Evolutionary conservation across 2,113 vertebrate species (phyloP).

Genomic region (Atlantisia rogersi): DNA sequence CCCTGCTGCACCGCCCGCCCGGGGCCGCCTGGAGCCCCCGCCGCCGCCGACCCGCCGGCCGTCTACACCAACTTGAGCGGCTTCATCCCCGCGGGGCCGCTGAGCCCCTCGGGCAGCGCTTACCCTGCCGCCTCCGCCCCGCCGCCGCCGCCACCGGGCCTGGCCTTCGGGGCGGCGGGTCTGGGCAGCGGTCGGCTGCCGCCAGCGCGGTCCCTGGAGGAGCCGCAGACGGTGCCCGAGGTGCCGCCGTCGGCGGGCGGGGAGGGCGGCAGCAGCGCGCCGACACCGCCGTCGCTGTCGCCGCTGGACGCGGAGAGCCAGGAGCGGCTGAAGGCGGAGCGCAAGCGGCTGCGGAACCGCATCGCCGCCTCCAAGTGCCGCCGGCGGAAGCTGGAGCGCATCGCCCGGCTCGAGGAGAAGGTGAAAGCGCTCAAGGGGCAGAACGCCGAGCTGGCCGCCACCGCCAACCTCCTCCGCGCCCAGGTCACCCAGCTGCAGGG

Average conservation of each 20-base stretch:
- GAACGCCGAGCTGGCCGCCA: conserved; percentile 81
- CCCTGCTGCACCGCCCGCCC: conserved; percentile 59
- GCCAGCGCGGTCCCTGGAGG: conserved; percentile 61
- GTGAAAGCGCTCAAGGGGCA: conserved; percentile 81
- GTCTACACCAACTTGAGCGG: conserved; percentile 77
- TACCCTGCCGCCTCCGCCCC: neutral
- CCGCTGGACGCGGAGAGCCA: conserved; percentile 80
- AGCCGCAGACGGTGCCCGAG: conserved; percentile 78
- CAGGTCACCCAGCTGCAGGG: conserved; percentile 82
- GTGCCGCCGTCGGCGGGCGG: conserved; percentile 39
- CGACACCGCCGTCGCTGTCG: conserved; percentile 74
- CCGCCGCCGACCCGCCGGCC: conserved; percentile 50
- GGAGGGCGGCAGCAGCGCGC: conserved; percentile 42
- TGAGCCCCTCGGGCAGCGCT: neutral
- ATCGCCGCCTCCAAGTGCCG: conserved; percentile 84
- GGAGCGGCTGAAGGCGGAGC: conserved; percentile 81
- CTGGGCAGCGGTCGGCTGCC: conserved; percentile 36
- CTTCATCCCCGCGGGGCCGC: conserved; percentile 64
- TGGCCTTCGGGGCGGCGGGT: neutral
- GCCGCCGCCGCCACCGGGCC: neutral
- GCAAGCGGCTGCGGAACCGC: conserved; percentile 80
- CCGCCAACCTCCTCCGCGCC: conserved; percentile 77
- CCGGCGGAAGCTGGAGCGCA: conserved; percentile 80
- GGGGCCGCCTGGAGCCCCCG: conserved; percentile 45
- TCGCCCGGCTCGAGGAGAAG: conserved; percentile 81